Percentiles rank a stretch among this genome's conserved stretches.
Evolutionary conservation across 2,888 invertebrate genomes (phyloP).

Genomic region (Nomada hirtipes): DNA sequence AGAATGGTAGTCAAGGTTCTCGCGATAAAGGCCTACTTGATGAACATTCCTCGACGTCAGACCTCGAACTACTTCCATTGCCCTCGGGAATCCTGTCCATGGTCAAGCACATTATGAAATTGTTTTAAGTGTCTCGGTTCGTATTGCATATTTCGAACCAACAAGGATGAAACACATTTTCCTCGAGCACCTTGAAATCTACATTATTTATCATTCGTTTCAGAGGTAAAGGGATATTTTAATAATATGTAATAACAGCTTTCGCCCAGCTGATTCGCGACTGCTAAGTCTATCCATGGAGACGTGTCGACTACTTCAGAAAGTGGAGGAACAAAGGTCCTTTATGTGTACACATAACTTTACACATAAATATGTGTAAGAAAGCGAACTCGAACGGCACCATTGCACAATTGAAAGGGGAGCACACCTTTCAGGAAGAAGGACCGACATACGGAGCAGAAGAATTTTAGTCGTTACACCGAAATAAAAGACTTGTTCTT

Average conservation of each 20-base stretch:
- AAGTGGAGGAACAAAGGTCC: too few species aligned
- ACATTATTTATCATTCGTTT: background rate
- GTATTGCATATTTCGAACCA: background rate
- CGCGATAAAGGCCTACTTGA: conserved; percentile 28
- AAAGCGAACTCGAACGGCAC: background rate
- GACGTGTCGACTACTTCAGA: too few species aligned
- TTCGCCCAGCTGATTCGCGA: too few species aligned
- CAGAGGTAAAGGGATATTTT: too few species aligned
- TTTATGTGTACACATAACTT: too few species aligned
- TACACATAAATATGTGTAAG: background rate
- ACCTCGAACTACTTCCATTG: conserved; percentile 57
- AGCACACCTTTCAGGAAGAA: background rate
- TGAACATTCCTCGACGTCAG: conserved; percentile 45
- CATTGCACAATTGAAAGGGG: background rate
- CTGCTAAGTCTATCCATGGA: too few species aligned
- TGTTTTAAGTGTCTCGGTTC: background rate
- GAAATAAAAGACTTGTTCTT: background rate
- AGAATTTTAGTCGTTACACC: background rate
- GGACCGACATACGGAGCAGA: background rate
- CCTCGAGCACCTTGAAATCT: background rate
- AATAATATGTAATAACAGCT: too few species aligned
- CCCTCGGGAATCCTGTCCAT: conserved; percentile 39
- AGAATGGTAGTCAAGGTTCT: conserved; percentile 24
- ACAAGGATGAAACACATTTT: background rate
- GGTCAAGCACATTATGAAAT: conserved; percentile 30